Conservation (phyloP, 1,140 invertebrate species). For the Parasteatoda tepidariorum region DNA sequence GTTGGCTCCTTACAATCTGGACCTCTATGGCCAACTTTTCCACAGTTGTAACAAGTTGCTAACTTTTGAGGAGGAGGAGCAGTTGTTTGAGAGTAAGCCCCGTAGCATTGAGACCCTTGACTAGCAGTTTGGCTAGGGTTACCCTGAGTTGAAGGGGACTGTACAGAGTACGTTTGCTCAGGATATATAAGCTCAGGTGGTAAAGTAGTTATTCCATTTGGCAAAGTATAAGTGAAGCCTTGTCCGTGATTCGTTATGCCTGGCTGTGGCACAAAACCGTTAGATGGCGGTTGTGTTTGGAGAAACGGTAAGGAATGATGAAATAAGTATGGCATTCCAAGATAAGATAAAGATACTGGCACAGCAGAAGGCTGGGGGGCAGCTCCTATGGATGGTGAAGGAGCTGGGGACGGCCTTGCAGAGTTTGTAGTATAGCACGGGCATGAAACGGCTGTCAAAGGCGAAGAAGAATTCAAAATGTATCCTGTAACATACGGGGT, state of each 20-base stretch:
- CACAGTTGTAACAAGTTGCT: slow-evolving; percentile 80
- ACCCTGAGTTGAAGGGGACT: slow-evolving; percentile 45
- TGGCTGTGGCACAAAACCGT: slow-evolving; percentile 53
- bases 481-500: slow-evolving; percentile 30
- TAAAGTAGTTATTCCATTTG: slow-evolving; percentile 61
- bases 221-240: slow-evolving; percentile 43
- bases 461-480: slow-evolving; percentile 19
- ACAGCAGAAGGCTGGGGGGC: slow-evolving; percentile 19
- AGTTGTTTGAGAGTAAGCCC: slow-evolving; percentile 73
- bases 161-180: slow-evolving; percentile 40
- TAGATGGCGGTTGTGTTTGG: slow-evolving; percentile 34
- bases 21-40: slow-evolving; percentile 80
- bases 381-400: slow-evolving; percentile 35
- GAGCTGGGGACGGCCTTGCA: slow-evolving; percentile 48
- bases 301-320: slow-evolving; percentile 58
- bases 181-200: slow-evolving; percentile 61
- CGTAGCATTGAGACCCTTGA: slow-evolving; percentile 66
- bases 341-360: slow-evolving; percentile 31
- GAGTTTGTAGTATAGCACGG: slow-evolving; percentile 49
- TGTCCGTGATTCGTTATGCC: slow-evolving; percentile 39
- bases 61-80: slow-evolving; percentile 65
- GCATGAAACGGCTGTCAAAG: slow-evolving; percentile 26
- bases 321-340: slow-evolving; percentile 49
- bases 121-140: slow-evolving; percentile 47
- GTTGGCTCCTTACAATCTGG: slow-evolving; percentile 85